Base-by-base conservation (phyloP, 2,113 vertebrate species). In the Sinocyclocheilus grahami region DNA sequence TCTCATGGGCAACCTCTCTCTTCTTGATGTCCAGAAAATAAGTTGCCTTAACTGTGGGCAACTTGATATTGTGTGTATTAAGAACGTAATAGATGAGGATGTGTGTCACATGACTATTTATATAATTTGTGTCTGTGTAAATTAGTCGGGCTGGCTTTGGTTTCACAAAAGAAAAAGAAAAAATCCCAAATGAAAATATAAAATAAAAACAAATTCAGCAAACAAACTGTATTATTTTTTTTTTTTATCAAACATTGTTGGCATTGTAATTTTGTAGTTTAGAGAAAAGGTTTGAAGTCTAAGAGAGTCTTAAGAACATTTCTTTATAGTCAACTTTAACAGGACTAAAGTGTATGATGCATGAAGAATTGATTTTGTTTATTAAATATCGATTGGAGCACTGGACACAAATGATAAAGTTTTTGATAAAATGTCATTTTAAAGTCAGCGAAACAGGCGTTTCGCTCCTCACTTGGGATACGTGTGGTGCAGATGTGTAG, bases 11-110 rank as follows among this genome's bases (percentile, higher is more conserved):
- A 91, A 83, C 89, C 78, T 89, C 92, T 87, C 91, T 89, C 87
- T 75, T 88, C 37, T 37, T 89, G 86, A 91, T 92, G 88, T 95
- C 92, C 89, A 92, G 91, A 93, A 91, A 92, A 77, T 92, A 91
- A 90, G 90, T 92, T 93, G 89, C 90, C 89, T 87, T 83, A 88
- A 75, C 76, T 88, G 67, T 86, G 85, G 88, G 85, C 85, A 90
- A 90, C 89, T 91, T 91, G 42, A 92, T 92, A 86, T 93, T 20
- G 27, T 85, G 87, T 93, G 18, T 69, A 92, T 93, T 91, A 92
- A 90, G 92, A 86, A 92, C 89, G 88, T 89, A 92, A 90, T 93
- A 82, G 84, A 87, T 24, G 63, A 53, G 71, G 86, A 48, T 48
- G 46, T 48, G 46, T 91, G 46, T 89, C 27, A 71, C 90, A 86